Percentiles rank a stretch among this genome's conserved stretches.
These are phyloP conservation scores for Eupelmus urozonus DNA, from an alignment of 2,888 invertebrate species.

Conservation along the genomic window DNA sequence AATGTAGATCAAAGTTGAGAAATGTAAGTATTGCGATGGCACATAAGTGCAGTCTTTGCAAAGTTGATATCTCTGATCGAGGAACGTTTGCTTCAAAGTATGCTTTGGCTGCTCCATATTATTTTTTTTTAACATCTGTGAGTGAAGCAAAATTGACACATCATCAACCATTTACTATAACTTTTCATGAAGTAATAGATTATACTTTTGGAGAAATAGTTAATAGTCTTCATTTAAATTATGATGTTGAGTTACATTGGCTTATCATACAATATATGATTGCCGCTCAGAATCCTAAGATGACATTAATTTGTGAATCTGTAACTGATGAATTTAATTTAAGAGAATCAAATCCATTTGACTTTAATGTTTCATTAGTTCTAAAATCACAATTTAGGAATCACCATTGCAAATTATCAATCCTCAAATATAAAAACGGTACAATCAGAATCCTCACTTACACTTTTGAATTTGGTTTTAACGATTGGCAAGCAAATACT, in stretches of 20 bases:
- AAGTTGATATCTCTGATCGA: conserved; percentile 80
- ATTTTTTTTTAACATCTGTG: conserved; percentile 87
- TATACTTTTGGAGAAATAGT: conserved; percentile 86
- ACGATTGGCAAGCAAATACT: conserved; percentile 96
- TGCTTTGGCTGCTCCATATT: conserved; percentile 83
- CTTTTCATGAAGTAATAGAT: conserved; percentile 88
- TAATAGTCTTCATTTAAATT: conserved; percentile 90
- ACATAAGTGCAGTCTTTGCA: conserved; percentile 71
- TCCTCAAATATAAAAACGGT: conserved; percentile 89
- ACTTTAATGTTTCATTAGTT: conserved; percentile 66
- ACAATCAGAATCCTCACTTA: conserved; percentile 91
- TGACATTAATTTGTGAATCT: conserved; percentile 66
- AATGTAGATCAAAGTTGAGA: conserved; percentile 64
- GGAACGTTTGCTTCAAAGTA: conserved; percentile 84
- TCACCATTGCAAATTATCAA: conserved; percentile 86
- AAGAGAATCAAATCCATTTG: too few relatives aligned
- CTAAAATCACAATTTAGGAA: too few relatives aligned
- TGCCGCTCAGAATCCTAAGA: conserved; percentile 83
- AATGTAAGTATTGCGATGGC: conserved; percentile 63
- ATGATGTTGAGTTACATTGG: conserved; percentile 95
- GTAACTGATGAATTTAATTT: conserved; percentile 55
- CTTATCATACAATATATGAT: conserved; percentile 90
- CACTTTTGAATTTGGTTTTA: conserved; percentile 93
- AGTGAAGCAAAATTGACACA: conserved; percentile 82
- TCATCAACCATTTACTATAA: conserved; percentile 82